phyloP scores from a whole-genome alignment of 2,113 vertebrate species.

The Neolamprologus hecqui region DNA sequence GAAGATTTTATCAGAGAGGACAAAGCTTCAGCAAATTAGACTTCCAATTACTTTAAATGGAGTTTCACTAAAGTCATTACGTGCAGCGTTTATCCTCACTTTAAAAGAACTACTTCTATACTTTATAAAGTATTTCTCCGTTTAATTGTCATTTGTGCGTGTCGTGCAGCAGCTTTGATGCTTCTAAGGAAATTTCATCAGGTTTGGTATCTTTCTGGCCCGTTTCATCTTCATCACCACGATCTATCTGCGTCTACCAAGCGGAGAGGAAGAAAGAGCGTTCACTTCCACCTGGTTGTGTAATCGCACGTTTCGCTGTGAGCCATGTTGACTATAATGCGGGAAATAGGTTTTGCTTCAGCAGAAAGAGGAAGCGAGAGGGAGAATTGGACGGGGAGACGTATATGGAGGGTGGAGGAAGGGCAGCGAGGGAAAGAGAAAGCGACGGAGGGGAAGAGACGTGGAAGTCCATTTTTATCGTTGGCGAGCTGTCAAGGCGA shows the following conservation, averaged over 20 bases:
- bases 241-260: background rate
- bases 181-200: background rate
- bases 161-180: background rate
- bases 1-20: background rate
- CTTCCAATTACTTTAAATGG: background rate
- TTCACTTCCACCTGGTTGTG: constrained; percentile 27
- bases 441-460: background rate
- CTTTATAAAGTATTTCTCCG: background rate
- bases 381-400: background rate
- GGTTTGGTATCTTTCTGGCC: background rate
- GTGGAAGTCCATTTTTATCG: constrained; percentile 17
- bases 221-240: background rate
- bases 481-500: constrained; percentile 21
- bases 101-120: background rate
- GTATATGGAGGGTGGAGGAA: background rate
- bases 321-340: constrained; percentile 15
- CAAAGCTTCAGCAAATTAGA: background rate
- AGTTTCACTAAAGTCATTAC: background rate
- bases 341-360: background rate
- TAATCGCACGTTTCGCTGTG: constrained; percentile 25
- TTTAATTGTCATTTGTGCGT: accelerated
- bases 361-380: background rate
- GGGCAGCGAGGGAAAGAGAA: background rate
- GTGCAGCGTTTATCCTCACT: background rate
- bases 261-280: background rate